phyloP scores from a whole-genome alignment of 2,113 vertebrate genomes.

The Neolamprologus fasciatus region DNA sequence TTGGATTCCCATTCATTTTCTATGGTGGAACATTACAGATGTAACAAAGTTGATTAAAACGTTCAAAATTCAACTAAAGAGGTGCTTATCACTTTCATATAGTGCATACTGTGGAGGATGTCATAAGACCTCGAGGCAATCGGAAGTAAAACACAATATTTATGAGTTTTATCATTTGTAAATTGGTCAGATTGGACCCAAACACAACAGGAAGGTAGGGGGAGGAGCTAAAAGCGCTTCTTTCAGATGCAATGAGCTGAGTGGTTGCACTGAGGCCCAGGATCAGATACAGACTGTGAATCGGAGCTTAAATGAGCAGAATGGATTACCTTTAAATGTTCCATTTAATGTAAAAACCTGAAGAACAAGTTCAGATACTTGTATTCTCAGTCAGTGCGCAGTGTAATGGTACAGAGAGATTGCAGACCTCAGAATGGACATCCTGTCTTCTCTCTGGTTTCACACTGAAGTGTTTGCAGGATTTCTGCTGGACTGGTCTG shows the following conservation, averaged over 20 bases:
- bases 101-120: neutral
- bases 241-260: neutral
- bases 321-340: neutral
- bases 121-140: neutral
- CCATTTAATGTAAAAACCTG: neutral
- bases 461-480: neutral
- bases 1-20: neutral
- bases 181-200: neutral
- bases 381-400: neutral
- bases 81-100: neutral
- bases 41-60: neutral
- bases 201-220: neutral
- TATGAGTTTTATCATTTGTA: neutral
- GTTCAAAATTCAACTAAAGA: neutral
- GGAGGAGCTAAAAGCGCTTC: neutral
- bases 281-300: neutral
- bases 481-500: neutral
- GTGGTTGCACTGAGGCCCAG: neutral
- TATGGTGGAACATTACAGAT: neutral
- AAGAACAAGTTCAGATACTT: neutral
- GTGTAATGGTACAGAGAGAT: neutral
- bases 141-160: neutral
- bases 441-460: neutral
- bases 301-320: neutral
- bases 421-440: neutral